Conservation (phyloP, 2,888 invertebrate species). For the Cataglyphis altisquamis region DNA sequence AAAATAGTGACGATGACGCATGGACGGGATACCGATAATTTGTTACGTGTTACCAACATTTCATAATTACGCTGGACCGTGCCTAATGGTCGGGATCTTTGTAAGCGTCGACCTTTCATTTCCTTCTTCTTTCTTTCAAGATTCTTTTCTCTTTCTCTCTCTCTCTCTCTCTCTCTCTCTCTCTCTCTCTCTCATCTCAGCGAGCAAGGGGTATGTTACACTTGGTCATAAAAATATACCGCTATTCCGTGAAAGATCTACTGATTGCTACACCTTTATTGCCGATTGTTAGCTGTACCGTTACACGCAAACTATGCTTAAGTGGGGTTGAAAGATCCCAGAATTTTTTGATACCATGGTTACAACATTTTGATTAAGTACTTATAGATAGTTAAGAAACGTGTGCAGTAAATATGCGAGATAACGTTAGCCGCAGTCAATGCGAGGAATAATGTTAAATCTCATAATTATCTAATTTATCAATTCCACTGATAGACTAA, state of each 20-base stretch:
- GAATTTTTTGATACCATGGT: conserved; percentile 4
- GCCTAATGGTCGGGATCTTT: conserved; percentile 27
- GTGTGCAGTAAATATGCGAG: neutral
- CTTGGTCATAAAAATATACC: conserved; percentile 38
- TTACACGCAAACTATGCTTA: conserved; percentile 26
- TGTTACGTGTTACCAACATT: conserved; percentile 18
- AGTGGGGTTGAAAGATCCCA: neutral
- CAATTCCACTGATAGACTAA: neutral
- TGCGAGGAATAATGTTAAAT: conserved; percentile 31
- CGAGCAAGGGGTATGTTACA: conserved; percentile 14
- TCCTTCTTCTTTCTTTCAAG: conserved; percentile 26
- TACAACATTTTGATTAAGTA: conserved; percentile 28
- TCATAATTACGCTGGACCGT: conserved; percentile 27
- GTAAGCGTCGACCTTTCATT: conserved; percentile 61
- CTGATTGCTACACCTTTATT: neutral
- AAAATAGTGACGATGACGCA: conserved; percentile 37
- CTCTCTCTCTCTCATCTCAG: neutral
- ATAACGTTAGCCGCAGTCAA: neutral
- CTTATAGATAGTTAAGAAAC: conserved; percentile 4
- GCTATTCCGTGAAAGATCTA: conserved; percentile 36
- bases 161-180: too few relatives aligned
- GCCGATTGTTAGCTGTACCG: conserved; percentile 21
- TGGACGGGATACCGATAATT: conserved; percentile 43
- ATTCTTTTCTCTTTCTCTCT: neutral
- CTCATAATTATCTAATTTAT: conserved; percentile 35